Base-by-base conservation (phyloP, 2,113 vertebrate genomes). In the Lasiurus borealis region DNA sequence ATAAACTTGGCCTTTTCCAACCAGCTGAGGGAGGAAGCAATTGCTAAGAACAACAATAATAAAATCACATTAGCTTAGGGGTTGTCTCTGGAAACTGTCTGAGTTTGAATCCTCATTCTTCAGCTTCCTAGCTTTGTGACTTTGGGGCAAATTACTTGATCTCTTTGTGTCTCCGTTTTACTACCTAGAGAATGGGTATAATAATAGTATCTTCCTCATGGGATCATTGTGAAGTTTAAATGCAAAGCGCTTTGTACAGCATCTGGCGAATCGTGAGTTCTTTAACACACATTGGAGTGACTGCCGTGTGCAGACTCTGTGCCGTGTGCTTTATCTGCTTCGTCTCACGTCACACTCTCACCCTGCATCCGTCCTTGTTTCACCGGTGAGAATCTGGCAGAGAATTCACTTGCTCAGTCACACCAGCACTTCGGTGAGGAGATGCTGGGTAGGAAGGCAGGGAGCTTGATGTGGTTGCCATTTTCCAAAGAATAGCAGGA, bases 401-500 rank as follows among this genome's bases (percentile, higher is more conserved):
- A n/a, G 81, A 44, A 34, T 76, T 76, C 72, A 7, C 64, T 73
- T 36, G 78, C 29, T n/a, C 40, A 36, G 34, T 82, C 40, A 57
- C 57, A 48, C 59, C 59, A n/a, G n/a, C 0, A 0, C 57, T 54
- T 76, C 36, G 29, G 11, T 77, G n/a, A 36, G n/a, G 57, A 86
- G 48, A n/a, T 8, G 19, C 80, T 71, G 57, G 27, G 12, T 59
- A n/a, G 59, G 44, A 69, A 75, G 14, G 36, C 85, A 48, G 50
- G 64, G 82, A 69, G 31, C 62, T 90, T 34, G 14, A 54, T 27
- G 68, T 69, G 27, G 46, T 36, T 50, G 77, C 44, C 46, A 14
- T 50, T 87, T 57, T 19, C 29, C 77, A 69, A 80, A 87, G 81
- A 92, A 57, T 31, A 64, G 83, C 27, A 44, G 81, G 91, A 92